Conservation (phyloP, 2,113 vertebrate species). For the Gopherus flavomarginatus region DNA sequence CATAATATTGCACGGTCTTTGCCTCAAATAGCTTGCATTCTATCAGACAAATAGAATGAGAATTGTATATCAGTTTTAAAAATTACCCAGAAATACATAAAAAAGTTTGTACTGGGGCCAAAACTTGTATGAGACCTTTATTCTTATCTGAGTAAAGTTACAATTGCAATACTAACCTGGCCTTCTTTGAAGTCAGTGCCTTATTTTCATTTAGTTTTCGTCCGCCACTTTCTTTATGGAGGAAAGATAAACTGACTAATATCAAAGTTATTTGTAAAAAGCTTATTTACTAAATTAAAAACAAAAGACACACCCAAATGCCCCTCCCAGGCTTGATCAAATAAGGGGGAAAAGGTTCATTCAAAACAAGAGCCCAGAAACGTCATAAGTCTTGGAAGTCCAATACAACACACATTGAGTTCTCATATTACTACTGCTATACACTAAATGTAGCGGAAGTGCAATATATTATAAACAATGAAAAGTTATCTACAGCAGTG, state of each 20-base stretch:
- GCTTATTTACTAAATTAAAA: not conserved
- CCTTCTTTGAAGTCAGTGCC: slow-evolving; percentile 94
- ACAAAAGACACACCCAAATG: not conserved
- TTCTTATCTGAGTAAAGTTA: not conserved
- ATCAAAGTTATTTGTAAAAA: not conserved
- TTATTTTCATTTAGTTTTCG: slow-evolving; percentile 98
- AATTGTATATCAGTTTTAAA: not conserved
- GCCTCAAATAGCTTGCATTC: not conserved
- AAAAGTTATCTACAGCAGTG: not conserved
- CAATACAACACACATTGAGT: not conserved
- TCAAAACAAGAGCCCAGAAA: accelerated
- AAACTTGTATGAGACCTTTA: not conserved
- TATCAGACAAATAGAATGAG: not conserved
- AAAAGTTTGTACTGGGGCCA: not conserved
- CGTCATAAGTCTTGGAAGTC: not conserved
- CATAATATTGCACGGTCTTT: not conserved
- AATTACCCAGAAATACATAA: not conserved
- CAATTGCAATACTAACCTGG: slow-evolving; percentile 82
- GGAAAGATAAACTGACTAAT: not conserved
- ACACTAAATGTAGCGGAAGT: not conserved
- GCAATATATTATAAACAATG: not conserved
- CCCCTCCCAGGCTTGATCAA: not conserved
- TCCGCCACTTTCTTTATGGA: slow-evolving; percentile 90
- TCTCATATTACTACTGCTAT: not conserved
- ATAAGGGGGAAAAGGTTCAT: not conserved